These are phyloP conservation scores for Agrypnia vestita DNA, from an alignment of 1,140 invertebrate species.

Conservation along the genomic window DNA sequence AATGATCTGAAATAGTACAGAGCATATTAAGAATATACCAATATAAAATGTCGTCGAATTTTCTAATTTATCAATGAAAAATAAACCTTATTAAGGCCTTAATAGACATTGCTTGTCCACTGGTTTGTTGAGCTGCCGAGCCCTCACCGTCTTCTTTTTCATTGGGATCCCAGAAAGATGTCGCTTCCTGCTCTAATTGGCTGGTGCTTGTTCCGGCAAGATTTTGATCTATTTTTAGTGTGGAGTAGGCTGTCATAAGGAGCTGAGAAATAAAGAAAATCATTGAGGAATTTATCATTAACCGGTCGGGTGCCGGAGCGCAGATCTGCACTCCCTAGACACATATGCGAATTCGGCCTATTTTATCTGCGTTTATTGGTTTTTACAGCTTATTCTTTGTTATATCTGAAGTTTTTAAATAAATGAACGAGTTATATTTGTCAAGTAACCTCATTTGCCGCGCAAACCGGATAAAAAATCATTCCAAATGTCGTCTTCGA, in stretches of 20 bases:
- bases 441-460: too few species aligned
- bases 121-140: constrained; percentile 59
- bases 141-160: constrained; percentile 67
- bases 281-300: neutral
- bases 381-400: too few species aligned
- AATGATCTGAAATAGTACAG: constrained; percentile 71
- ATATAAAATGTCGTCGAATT: neutral
- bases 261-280: constrained; percentile 68
- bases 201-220: constrained; percentile 69
- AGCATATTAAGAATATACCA: too few species aligned
- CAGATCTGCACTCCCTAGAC: too few species aligned
- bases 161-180: constrained; percentile 78
- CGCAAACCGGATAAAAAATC: too few species aligned
- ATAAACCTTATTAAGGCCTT: constrained; percentile 68
- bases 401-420: too few species aligned
- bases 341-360: too few species aligned
- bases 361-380: too few species aligned
- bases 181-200: constrained; percentile 75
- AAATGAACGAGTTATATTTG: too few species aligned
- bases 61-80: neutral
- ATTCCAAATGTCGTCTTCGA: too few species aligned
- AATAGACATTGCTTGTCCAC: constrained; percentile 48
- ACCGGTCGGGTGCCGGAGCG: too few species aligned
- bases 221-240: constrained; percentile 68
- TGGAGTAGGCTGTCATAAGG: constrained; percentile 73